Evolutionary conservation across 2,113 vertebrate species (phyloP).

Genomic region (Syrmaticus mikado): DNA sequence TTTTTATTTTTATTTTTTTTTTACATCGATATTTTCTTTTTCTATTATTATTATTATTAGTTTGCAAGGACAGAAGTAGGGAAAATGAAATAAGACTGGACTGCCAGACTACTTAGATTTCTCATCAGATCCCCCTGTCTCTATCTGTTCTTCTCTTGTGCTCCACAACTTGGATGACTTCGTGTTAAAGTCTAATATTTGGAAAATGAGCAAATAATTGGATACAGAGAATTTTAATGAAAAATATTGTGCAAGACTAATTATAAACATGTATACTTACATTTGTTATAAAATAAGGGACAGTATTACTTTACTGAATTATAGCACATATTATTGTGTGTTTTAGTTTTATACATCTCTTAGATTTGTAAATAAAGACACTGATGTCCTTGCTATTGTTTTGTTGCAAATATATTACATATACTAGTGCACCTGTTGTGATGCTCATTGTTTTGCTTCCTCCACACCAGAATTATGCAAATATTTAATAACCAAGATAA

Average conservation of each 20-base stretch:
- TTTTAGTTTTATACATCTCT: not conserved
- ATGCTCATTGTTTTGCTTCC: not conserved
- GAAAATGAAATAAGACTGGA: not conserved
- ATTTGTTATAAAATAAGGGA: not conserved
- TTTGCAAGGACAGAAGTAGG: not conserved
- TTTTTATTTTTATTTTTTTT: not conserved
- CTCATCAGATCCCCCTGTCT: not conserved
- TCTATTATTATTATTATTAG: not conserved
- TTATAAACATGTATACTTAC: not conserved
- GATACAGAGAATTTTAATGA: not conserved
- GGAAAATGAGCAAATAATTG: not conserved
- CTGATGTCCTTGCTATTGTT: not conserved
- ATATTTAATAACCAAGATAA: not conserved
- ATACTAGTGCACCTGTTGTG: not conserved
- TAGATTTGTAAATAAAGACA: not conserved
- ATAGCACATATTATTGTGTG: not conserved
- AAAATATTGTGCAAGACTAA: not conserved
- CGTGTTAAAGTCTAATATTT: not conserved
- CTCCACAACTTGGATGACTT: not conserved
- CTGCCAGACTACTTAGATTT: not conserved
- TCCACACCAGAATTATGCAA: accelerated
- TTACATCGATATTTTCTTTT: not conserved
- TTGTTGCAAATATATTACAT: not conserved
- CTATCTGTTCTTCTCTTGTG: not conserved
- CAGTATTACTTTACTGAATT: not conserved